These are phyloP conservation scores for Nipponia nippon DNA, from an alignment of 2,113 vertebrate species.

Conservation along the genomic window DNA sequence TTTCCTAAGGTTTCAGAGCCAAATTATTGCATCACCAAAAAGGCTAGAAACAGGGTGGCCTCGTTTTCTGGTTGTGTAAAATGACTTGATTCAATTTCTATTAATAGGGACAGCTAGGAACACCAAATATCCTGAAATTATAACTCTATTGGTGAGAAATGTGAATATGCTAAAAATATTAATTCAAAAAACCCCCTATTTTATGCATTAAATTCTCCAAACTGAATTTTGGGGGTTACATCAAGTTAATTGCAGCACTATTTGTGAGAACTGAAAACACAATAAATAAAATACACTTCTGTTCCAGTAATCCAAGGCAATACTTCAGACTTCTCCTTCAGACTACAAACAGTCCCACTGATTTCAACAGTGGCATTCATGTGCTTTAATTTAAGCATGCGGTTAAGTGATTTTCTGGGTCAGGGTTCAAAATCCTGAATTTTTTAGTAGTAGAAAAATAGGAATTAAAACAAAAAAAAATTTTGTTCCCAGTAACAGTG, in stretches of 20 bases:
- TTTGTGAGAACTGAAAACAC: neutral
- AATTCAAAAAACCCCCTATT: neutral
- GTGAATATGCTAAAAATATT: neutral
- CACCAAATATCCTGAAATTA: constrained; percentile 5
- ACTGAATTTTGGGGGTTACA: neutral
- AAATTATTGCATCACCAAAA: neutral
- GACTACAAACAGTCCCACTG: neutral
- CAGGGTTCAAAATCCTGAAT: neutral
- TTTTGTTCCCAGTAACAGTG: neutral
- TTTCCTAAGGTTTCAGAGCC: constrained; percentile 1
- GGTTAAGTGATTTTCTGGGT: neutral
- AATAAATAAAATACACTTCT: neutral
- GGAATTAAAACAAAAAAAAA: neutral
- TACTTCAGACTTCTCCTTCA: neutral
- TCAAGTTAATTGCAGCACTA: neutral
- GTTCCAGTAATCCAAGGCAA: neutral
- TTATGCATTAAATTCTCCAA: neutral
- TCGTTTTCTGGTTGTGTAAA: neutral
- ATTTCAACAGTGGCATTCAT: neutral
- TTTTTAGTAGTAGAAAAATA: neutral
- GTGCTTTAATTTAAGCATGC: neutral
- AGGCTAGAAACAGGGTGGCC: neutral
- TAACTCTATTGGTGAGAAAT: neutral
- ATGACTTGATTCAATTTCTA: neutral
- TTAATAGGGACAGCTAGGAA: neutral